These are phyloP conservation scores for Rosalia funebris DNA, from an alignment of 2,888 invertebrate species.

Conservation along the genomic window DNA sequence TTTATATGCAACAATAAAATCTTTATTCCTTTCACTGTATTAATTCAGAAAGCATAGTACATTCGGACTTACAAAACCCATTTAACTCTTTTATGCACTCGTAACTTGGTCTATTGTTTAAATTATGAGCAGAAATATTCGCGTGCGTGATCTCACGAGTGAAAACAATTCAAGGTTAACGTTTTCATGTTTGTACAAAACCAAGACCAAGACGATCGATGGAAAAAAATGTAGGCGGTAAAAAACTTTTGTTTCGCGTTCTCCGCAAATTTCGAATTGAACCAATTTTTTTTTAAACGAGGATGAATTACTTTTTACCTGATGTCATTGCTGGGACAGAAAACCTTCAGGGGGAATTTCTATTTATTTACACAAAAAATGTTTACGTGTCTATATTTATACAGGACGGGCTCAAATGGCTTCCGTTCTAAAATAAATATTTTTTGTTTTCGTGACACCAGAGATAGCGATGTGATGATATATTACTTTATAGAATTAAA, in stretches of 20 bases:
- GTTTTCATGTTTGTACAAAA: neutral
- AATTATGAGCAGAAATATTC: neutral
- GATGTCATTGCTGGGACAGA: constrained; percentile 5
- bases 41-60: neutral
- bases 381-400: constrained; percentile 28
- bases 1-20: neutral
- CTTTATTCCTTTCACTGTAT: constrained; percentile 16
- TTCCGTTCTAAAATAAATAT: constrained; percentile 23
- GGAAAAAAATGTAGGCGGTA: too few relatives aligned
- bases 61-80: constrained; percentile 1
- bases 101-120: constrained; percentile 2
- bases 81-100: neutral
- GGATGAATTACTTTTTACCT: constrained; percentile 6
- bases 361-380: constrained; percentile 28
- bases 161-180: neutral
- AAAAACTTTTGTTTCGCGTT: too few relatives aligned
- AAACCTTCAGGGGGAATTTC: constrained; percentile 4
- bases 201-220: too few relatives aligned
- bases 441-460: constrained; percentile 23
- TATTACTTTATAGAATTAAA: constrained; percentile 15
- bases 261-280: too few relatives aligned
- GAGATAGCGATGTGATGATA: constrained; percentile 19
- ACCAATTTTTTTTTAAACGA: too few relatives aligned
- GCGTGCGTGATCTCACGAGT: neutral
- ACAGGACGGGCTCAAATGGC: constrained; percentile 15